Base-by-base conservation (phyloP, 2,113 vertebrate genomes). In the Falcunculus frontatus region DNA sequence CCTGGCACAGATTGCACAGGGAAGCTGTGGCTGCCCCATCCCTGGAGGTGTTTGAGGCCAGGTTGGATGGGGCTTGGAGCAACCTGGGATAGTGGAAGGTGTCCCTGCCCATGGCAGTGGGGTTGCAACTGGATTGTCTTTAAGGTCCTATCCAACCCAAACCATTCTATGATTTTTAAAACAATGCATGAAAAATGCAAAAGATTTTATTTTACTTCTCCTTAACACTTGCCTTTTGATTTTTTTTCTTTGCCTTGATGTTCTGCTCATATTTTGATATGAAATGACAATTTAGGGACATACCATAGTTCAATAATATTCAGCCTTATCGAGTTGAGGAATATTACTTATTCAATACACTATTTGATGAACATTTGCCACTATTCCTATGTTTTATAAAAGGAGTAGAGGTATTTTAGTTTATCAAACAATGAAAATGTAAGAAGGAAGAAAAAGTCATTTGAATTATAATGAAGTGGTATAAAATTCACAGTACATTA, bases 401-500 rank as follows among this genome's bases (percentile, higher is more conserved):
- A 88, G 55, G 29, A 96, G 35, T 18, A 88, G 90, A 68, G 52
- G 41, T 93, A 92, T 90, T 96, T 81, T 65, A 88, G 87, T 78
- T 72, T 95, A 92, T 91, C 70, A 94, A 92, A 97, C 91, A 95
- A 94, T 96, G 96, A 92, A 94, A 97, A 88, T 94, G 89, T 86
- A 90, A 95, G 91, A 96, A 91, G 78, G 73, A 87, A 96, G 69
- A 93, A 93, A 96, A 96, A 97, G 95, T 93, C 2, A 96, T 97
- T 97, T 97, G 91, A 96, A 97, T 97, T 95, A 97, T 97, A 97
- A 97, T 97, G 97, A 97, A 96, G 95, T 94, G 92, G 90, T 95
- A 96, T 94, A 97, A 96, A 97, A 97, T 96, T 97, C 97, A 97
- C 97, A 97, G 97, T 95, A 97, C 97, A 97, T 97, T 97, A 97